Base-by-base conservation (phyloP, 2,797 vertebrate genomes). In the Netta rufina region DNA sequence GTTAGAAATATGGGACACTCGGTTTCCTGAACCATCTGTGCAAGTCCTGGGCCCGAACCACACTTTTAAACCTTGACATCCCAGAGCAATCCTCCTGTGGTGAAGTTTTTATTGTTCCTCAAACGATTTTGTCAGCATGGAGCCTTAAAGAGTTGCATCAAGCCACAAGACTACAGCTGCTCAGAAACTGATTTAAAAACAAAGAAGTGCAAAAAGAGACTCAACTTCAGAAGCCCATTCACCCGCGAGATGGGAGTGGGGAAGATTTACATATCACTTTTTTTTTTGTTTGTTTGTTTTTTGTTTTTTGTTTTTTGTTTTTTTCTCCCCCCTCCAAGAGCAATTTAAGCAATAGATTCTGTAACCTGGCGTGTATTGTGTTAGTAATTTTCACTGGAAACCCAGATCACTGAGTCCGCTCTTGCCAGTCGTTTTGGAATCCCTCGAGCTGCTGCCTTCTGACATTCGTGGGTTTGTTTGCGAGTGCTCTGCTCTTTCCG, bases 131-230 rank as follows among this genome's bases (percentile, higher is more conserved):
- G 96, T 95, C 96, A 97, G 97, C 96, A 95, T 97, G 97, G 97
- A 97, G 97, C 97, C 97, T 98, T 97, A 97, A 97, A 94, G 91
- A 97, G 85, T 96, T 96, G 93, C 80, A 89, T 93, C 96, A 96
- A 97, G 95, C 96, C 96, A 97, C 89, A 87, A 90, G 93, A 96
- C 75, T 92, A 86, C 95, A 91, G 92, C 96, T 97, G 93, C 93
- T 97, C 84, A 60, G 62, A 95, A 96, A 93, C 91, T 89, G 91
- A 76, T 95, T 77, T 62, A 18, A 89, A 84, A 78, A 66, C 87
- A 89, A 88, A 91, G 85, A 84, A 92, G 87, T 95, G 92, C 95
- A 95, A 95, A 95, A 95, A 93, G 94, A 97, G 82, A 96, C 95
- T 92, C 4, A 0, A 83, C 82, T 94, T 79, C 51, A 77, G 87